These are phyloP conservation scores for Agapornis roseicollis DNA, from an alignment of 2,113 vertebrate species.

Conservation along the genomic window DNA sequence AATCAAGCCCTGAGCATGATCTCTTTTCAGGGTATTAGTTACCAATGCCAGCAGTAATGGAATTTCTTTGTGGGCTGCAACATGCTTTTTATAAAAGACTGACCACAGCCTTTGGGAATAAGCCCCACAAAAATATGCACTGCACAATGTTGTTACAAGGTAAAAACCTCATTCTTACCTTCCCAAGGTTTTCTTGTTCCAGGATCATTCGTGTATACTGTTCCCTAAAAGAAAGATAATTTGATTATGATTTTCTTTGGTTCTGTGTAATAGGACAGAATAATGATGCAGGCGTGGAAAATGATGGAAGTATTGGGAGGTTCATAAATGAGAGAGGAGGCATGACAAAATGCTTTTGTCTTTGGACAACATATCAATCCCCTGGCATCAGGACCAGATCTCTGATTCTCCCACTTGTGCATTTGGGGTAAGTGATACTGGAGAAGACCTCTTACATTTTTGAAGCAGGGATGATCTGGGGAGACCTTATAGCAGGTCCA, in stretches of 20 bases:
- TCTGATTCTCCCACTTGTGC: background rate
- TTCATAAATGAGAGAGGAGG: background rate
- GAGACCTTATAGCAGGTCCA: background rate
- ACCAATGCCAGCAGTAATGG: constrained; percentile 27
- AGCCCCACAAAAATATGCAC: background rate
- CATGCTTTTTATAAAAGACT: constrained; percentile 55
- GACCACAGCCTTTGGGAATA: constrained; percentile 6
- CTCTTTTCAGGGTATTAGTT: constrained; percentile 57
- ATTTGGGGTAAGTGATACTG: background rate
- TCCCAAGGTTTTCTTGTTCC: constrained; percentile 95
- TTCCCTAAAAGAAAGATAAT: constrained; percentile 78
- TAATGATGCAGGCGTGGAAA: background rate
- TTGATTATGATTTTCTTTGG: background rate
- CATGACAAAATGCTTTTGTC: background rate
- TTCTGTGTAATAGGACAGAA: background rate
- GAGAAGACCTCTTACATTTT: background rate
- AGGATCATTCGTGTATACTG: constrained; percentile 90
- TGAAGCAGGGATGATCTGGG: background rate
- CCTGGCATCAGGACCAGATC: background rate
- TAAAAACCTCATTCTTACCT: constrained; percentile 79
- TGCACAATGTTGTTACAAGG: background rate
- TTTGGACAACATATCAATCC: background rate
- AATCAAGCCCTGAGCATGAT: constrained; percentile 42
- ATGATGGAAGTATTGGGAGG: background rate
- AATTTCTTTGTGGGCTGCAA: constrained; percentile 48